Conservation (phyloP, 2,113 vertebrate species). For the Rhinopomastus cyanomelas region DNA sequence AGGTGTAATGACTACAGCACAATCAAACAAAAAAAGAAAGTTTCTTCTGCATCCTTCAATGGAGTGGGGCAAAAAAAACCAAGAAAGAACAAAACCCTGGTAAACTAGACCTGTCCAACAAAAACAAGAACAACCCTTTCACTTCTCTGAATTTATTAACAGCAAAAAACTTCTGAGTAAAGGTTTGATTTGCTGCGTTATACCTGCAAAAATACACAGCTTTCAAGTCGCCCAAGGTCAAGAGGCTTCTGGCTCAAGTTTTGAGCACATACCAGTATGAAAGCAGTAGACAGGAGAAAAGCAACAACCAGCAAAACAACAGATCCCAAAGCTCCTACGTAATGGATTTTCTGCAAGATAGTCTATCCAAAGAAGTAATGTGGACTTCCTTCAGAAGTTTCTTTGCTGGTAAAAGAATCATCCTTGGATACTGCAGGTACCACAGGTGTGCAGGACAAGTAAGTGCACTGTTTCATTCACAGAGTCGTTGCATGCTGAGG, state of each 20-base stretch:
- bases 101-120: neutral
- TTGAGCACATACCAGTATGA: neutral
- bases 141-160: neutral
- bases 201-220: neutral
- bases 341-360: neutral
- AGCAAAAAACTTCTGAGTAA: neutral
- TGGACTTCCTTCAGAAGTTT: neutral
- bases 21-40: neutral
- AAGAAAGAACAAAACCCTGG: fast-evolving
- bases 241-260: neutral
- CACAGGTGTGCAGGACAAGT: neutral
- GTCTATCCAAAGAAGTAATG: neutral
- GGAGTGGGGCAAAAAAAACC: no score
- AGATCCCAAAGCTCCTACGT: neutral
- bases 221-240: neutral
- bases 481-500: neutral
- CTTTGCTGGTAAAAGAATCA: neutral
- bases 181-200: neutral
- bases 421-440: neutral
- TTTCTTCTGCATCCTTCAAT: neutral
- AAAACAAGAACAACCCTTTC: neutral
- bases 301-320: fast-evolving
- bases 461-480: neutral
- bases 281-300: neutral
- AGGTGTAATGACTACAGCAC: neutral